Evolutionary conservation across 2,113 vertebrate genomes (phyloP), one percentile per base, ranked within the genome.

Genomic region (Rana temporaria): DNA sequence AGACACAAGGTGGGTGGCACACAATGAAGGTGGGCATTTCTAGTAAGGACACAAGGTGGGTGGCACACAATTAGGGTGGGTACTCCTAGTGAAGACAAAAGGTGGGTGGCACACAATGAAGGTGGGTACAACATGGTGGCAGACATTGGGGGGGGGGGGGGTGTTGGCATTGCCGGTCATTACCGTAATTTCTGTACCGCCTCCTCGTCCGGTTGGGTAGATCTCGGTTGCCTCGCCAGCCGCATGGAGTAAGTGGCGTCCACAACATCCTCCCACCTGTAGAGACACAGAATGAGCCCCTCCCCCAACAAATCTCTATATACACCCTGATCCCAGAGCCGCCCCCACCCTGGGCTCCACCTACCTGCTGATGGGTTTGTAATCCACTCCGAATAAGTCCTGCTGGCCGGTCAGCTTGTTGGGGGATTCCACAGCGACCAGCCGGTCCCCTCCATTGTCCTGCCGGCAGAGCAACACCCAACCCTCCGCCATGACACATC

Each of bases 391-490:
- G 1, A 99, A 96, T 56, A 99, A 94, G 90, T 97, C 96, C 86
- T 98, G 96, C 84, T 98, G 98, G 76, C 96, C 91, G 89, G 92
- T 91, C 84, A 96, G 88, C 9, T 95, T 93, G 84, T 98, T 96
- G 0, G 94, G 91, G 0, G 97, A 97, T 89, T 98, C 97, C 16
- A 98, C 96, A 0, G 96, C 96, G 53, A 98, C 96, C 52, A 99
- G 93, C 60, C 96, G 90, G 89, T 97, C 96, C 2, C 98, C 97
- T 42, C 98, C 96, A 65, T 98, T 97, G 0, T 95, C 95, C 77
- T 97, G 95, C 73, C 98, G 96, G 87, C 96, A 99, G 56, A 97
- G 95, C 73, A 99, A 90, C 78, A 98, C 92, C 98, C 98, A 99
- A 53, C 96, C 97, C 87, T 98, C 96, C 14, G 95, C 94, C 75